phyloP scores from a whole-genome alignment of 2,888 invertebrate genomes.

The Chelonus formosanus region DNA sequence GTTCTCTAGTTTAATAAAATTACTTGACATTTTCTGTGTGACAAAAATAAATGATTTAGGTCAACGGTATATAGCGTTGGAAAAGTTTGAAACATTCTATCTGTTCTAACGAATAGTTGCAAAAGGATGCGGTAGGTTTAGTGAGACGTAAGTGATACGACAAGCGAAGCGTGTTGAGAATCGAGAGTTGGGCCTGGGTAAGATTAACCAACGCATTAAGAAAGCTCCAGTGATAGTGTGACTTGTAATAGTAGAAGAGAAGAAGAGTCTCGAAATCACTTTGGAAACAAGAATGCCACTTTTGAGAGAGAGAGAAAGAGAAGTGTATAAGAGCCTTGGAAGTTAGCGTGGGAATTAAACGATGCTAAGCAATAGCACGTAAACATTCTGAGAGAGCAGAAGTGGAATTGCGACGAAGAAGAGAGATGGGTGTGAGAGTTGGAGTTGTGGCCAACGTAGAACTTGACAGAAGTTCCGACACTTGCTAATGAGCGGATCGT shows the following conservation, averaged over 20 bases:
- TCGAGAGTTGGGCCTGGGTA: slow-evolving; percentile 24
- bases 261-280: slow-evolving; percentile 17
- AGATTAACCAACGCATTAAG: slow-evolving; percentile 42
- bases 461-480: slow-evolving; percentile 57
- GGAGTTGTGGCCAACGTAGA: slow-evolving; percentile 33
- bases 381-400: slow-evolving; percentile 13
- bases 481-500: slow-evolving; percentile 59
- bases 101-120: slow-evolving; percentile 5
- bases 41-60: too few relatives aligned
- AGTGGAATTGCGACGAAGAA: background rate
- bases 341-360: slow-evolving; percentile 22
- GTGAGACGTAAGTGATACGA: slow-evolving; percentile 11
- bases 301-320: background rate
- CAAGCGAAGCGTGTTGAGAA: slow-evolving; percentile 43
- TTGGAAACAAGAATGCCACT: slow-evolving; percentile 26
- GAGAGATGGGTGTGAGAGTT: background rate
- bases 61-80: too few relatives aligned
- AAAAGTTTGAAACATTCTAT: slow-evolving; percentile 5
- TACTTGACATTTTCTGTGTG: too few relatives aligned
- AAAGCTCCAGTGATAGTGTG: slow-evolving; percentile 42
- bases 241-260: slow-evolving; percentile 6
- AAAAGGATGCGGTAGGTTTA: slow-evolving; percentile 3
- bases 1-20: too few relatives aligned
- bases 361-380: slow-evolving; percentile 13
- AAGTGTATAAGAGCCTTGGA: background rate